A percentile compares a stretch with the other conserved stretches of the same genome.
Conservation (phyloP, 2,797 vertebrate genomes). For the Tarsius wallacei region DNA sequence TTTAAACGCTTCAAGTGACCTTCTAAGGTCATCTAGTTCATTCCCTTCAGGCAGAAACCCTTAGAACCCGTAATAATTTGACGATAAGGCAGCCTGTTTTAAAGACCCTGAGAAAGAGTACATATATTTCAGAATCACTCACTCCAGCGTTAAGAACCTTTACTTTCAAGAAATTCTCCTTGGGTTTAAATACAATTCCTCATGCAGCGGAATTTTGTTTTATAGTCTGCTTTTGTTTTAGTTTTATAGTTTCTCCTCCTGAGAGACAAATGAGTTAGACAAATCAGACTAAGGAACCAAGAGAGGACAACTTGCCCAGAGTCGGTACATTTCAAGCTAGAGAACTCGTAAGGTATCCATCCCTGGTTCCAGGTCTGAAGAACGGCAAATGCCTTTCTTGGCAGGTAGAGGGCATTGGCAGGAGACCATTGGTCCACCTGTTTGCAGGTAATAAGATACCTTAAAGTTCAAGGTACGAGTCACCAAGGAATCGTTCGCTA, state of each 20-base stretch:
- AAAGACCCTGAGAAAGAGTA: neutral
- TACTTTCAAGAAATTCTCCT: slow-evolving; percentile 56
- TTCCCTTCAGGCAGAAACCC: slow-evolving; percentile 32
- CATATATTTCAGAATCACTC: slow-evolving; percentile 28
- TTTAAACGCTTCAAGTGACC: slow-evolving; percentile 23
- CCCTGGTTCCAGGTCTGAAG: neutral
- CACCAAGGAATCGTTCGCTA: slow-evolving; percentile 40
- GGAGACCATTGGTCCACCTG: slow-evolving; percentile 56
- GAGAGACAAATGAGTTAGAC: slow-evolving; percentile 58
- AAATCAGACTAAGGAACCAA: neutral
- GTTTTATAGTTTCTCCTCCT: slow-evolving; percentile 52
- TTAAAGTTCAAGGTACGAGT: slow-evolving; percentile 39
- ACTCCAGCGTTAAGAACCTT: neutral
- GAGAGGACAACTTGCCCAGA: neutral
- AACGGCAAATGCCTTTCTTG: neutral
- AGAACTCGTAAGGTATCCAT: neutral
- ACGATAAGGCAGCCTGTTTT: neutral
- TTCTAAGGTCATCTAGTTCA: slow-evolving; percentile 65
- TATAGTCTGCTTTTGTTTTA: slow-evolving; percentile 61
- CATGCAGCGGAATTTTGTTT: neutral
- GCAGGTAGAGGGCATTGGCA: neutral
- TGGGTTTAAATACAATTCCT: slow-evolving; percentile 45
- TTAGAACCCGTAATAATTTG: neutral
- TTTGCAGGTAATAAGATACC: slow-evolving; percentile 52
- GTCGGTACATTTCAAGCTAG: neutral